Base-by-base conservation (phyloP, 2,888 invertebrate genomes). In the Epicampocera succincta region DNA sequence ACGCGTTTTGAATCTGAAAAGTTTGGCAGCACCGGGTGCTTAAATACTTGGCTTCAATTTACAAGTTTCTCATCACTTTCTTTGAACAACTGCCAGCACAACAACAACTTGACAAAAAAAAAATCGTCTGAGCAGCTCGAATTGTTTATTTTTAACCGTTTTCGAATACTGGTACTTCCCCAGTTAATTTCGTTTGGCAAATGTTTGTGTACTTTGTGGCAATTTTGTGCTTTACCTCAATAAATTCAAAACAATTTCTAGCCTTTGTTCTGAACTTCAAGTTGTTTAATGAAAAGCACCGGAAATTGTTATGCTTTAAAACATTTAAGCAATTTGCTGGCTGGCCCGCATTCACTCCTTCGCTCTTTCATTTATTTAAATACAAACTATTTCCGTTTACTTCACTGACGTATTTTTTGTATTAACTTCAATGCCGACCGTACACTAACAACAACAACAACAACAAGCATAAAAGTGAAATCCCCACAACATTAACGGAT, bases 151-250 rank as follows among this genome's bases (percentile, higher is more conserved):
- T 29, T 9, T 9, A 33, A 5, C 3, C 8, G 33, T 33, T 9
- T 9, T 9, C 3, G 8, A 9, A 9, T 33, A 9, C 8, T 38
- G 15, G 48, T 69, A 68, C 61, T 54, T 77, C 40, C 33, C 48
- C 15, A 29, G 15, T 17, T 56, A 69, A 72, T 44, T 76, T 40
- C 1, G 38, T 17, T 73, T 77, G 25, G 11, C 2, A 46, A 46
- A 44, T 69, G 42, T 68, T 12, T 74, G 46, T 58, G 72, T 56
- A 77, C 77, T 73, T 77, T 81, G 65, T 65, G 40, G 65, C 77
- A 81, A 56, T 77, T 77, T 63, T 48, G 21, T 42, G 17, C 13
- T 56, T 48, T 25, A 56, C 33, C 56, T 63, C 38, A 46, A 50
- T 25, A 60, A 68, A 29, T 33, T 68, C 66, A 40, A 68, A 60